Percentiles rank a stretch among this genome's conserved stretches.
These are phyloP conservation scores for Oophaga pumilio DNA, from an alignment of 2,113 vertebrate species.

Conservation along the genomic window DNA sequence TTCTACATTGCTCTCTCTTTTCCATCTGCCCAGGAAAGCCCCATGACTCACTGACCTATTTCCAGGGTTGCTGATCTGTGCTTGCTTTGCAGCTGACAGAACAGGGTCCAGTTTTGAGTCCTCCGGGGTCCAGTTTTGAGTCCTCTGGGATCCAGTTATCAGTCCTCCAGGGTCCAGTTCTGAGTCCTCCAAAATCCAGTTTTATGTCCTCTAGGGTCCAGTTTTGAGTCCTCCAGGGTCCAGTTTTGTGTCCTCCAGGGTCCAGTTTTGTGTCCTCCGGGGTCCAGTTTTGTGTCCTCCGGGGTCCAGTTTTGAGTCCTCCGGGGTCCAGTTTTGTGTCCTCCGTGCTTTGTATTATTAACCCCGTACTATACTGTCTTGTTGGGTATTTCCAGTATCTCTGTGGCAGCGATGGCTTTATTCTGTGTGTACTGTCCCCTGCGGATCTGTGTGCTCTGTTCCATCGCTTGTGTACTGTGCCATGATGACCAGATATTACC, in stretches of 20 bases:
- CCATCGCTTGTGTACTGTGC: neutral
- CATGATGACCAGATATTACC: neutral
- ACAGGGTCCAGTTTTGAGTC: neutral
- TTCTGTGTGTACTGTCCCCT: conserved; percentile 19
- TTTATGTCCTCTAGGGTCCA: too few relatives aligned
- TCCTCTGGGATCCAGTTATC: too few relatives aligned
- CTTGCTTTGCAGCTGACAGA: neutral
- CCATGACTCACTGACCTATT: neutral
- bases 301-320: too few relatives aligned
- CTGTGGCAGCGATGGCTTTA: neutral
- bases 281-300: too few relatives aligned
- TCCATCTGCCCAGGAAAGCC: neutral
- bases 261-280: too few relatives aligned
- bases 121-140: neutral
- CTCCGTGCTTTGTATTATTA: neutral
- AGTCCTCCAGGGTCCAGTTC: too few relatives aligned
- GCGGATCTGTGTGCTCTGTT: neutral
- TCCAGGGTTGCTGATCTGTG: neutral
- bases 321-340: too few relatives aligned
- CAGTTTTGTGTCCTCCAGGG: too few relatives aligned
- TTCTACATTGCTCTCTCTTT: neutral
- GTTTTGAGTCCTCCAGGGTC: too few relatives aligned
- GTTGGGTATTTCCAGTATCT: neutral
- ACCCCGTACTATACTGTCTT: neutral
- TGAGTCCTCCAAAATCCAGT: too few relatives aligned